Evolutionary conservation across 2,797 vertebrate genomes (phyloP).

Genomic region (Pitangus sulphuratus): DNA sequence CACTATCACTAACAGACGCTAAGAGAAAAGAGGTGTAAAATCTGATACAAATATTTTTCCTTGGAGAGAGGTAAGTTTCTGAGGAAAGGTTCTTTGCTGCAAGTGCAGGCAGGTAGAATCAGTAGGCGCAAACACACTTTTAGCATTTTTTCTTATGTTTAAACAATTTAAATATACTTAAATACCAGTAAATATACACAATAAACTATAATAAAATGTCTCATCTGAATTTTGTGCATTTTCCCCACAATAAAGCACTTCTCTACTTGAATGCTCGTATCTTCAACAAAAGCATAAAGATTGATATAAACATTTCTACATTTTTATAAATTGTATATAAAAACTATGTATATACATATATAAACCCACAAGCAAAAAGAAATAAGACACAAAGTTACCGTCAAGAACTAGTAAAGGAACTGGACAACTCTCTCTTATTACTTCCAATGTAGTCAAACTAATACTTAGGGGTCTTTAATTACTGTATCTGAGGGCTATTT

Average conservation of each 20-base stretch:
- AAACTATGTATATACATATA: not conserved
- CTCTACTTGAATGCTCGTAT: not conserved
- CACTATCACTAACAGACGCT: not conserved
- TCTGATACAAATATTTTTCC: not conserved
- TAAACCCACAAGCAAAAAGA: not conserved
- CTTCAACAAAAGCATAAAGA: not conserved
- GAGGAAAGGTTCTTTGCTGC: not conserved
- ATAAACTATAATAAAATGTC: not conserved
- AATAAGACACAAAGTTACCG: not conserved
- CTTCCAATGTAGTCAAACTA: not conserved
- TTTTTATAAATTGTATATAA: not conserved
- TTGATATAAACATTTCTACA: not conserved
- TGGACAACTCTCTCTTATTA: not conserved
- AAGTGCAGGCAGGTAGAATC: not conserved
- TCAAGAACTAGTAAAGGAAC: not conserved
- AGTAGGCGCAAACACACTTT: not conserved
- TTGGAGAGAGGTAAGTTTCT: not conserved
- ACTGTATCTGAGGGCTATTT: not conserved
- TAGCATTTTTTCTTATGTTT: not conserved
- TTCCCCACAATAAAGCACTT: not conserved
- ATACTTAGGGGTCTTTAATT: not conserved
- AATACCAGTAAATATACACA: not conserved
- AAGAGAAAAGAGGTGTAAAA: not conserved
- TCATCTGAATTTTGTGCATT: not conserved
- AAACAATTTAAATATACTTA: not conserved